These are phyloP conservation scores for Agonopterix subpropinquella DNA, from an alignment of 2,888 invertebrate species.

Conservation along the genomic window DNA sequence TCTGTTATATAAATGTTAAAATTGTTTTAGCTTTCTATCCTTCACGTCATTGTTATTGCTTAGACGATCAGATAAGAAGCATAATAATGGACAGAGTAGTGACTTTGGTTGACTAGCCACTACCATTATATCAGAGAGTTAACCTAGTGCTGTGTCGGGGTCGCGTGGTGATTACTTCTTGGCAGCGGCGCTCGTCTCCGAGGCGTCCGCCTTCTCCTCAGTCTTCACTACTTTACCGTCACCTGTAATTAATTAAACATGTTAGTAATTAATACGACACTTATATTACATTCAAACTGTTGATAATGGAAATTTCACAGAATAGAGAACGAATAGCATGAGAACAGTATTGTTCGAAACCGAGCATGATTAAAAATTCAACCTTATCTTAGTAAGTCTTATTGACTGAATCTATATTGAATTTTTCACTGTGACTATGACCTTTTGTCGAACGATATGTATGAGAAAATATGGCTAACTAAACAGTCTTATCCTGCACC, in stretches of 20 bases:
- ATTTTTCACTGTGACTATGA: too few relatives aligned
- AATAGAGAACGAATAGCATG: too few relatives aligned
- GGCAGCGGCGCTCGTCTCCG: slow-evolving; percentile 33
- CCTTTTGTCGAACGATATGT: too few relatives aligned
- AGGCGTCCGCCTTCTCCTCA: slow-evolving; percentile 63
- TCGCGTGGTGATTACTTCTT: slow-evolving; percentile 41
- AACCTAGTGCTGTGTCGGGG: background rate
- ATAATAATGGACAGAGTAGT: background rate
- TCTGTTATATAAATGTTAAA: background rate
- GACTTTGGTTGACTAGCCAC: slow-evolving; percentile 4
- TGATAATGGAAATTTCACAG: too few relatives aligned
- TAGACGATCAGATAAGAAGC: background rate
- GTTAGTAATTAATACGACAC: background rate
- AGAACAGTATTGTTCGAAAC: too few relatives aligned
- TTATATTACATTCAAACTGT: too few relatives aligned
- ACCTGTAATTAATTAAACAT: slow-evolving; percentile 34
- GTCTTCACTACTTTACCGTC: slow-evolving; percentile 70
- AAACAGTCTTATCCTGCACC: too few relatives aligned
- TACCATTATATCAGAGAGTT: background rate
- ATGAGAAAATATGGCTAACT: too few relatives aligned
- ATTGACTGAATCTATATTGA: too few relatives aligned
- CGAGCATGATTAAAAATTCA: too few relatives aligned
- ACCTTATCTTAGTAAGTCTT: too few relatives aligned
- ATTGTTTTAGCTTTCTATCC: too few relatives aligned
- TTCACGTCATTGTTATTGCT: background rate